These are phyloP conservation scores for Orycteropus afer DNA, from an alignment of 2,113 vertebrate genomes.

Conservation along the genomic window DNA sequence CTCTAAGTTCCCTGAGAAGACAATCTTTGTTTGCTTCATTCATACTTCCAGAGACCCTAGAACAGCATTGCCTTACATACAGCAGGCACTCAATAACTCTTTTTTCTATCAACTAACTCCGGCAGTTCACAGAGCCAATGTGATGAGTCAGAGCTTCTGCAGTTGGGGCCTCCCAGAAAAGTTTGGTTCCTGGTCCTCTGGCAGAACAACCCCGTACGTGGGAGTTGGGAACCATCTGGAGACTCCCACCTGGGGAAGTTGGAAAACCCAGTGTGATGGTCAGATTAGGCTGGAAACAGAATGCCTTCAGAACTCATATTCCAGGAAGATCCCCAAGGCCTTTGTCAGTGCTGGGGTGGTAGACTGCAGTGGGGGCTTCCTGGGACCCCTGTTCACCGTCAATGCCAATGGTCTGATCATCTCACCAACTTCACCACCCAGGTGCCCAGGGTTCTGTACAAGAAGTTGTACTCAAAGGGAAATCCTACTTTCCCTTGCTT, in stretches of 20 bases:
- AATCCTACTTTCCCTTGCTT: not conserved
- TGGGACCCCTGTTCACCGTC: not conserved
- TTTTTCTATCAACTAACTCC: not conserved
- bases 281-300: not conserved
- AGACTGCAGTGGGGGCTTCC: not conserved
- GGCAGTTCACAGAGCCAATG: not conserved
- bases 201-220: not conserved
- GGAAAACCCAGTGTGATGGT: not conserved
- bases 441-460: not conserved
- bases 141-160: not conserved
- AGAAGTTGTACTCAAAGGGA: not conserved
- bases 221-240: not conserved
- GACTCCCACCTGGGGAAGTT: not conserved
- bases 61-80: not conserved
- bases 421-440: rapidly evolving
- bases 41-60: not conserved
- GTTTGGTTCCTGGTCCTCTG: not conserved
- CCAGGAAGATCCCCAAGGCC: not conserved
- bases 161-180: not conserved
- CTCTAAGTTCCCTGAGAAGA: not conserved
- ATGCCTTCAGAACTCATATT: not conserved
- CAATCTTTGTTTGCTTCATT: not conserved
- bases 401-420: not conserved
- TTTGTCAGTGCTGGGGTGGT: not conserved
- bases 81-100: not conserved